Evolutionary conservation across 64 coral and sea anemone species (phyloP).

Genomic region (Actinia tenebrosa): DNA sequence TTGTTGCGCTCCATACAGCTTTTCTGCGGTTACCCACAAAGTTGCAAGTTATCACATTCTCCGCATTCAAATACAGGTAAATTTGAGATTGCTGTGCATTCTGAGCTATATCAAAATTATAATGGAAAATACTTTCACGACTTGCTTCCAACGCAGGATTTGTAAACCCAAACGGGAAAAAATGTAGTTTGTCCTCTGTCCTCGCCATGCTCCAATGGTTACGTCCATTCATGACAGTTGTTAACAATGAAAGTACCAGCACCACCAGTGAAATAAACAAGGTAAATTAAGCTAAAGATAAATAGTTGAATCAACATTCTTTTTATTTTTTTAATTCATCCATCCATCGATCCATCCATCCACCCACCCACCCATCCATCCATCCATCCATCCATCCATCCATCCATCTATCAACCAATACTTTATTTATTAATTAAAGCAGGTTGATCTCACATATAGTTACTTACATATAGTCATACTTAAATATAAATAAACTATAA

Average conservation of each 20-base stretch:
- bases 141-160: not conserved
- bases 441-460: no score
- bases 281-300: not conserved
- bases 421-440: no score
- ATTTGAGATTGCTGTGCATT: not conserved
- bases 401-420: no score
- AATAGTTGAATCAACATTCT: no score
- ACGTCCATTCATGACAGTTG: constrained; percentile 10
- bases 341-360: no score
- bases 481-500: no score
- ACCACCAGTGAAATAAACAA: not conserved
- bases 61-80: not conserved
- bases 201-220: constrained; percentile 17
- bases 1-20: not conserved
- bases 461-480: no score
- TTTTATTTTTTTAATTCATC: no score
- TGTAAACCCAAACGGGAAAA: constrained; percentile 3
- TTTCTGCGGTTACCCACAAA: not conserved
- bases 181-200: constrained; percentile 3
- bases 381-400: no score
- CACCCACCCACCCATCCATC: no score
- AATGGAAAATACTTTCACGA: not conserved
- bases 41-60: not conserved
- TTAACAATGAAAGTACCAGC: not conserved
- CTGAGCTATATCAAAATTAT: not conserved